Evolutionary conservation across 2,113 vertebrate species (phyloP), one percentile per base, ranked within the genome.

Genomic region (Sminthopsis crassicaudata): DNA sequence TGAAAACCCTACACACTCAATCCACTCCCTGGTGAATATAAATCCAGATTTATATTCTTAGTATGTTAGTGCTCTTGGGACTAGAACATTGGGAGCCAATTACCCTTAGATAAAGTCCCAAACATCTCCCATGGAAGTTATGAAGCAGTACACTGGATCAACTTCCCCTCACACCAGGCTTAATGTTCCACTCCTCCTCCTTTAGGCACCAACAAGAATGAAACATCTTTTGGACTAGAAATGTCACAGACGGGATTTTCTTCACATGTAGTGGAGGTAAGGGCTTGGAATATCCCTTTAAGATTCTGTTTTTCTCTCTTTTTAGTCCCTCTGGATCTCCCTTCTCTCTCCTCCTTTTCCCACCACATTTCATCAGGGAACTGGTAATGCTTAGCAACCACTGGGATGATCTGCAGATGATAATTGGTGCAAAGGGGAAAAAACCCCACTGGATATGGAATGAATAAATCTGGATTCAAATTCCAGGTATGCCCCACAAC

Each of bases 231-330:
- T 11, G 99, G 99, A 3, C 97, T 99, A 94, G 99, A 99, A 97
- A 99, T 99, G 99, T 99, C 99, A 9, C 99, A 99, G 98, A 99
- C 99, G 0, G 99, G 99, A n/a, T 99, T 99, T 97, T 99, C 99
- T 90, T 99, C 99, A 0, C 99, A 99, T 2, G 98, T 99, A 54
- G 99, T 99, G 46, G 99, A 99, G 99, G 99, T 99, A 98, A 99
- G 8, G 0, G 8, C 1, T 2, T 27, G 6, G 8, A 46, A 60
- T 0, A 0, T n/a, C 27, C 50, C 30, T 46, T 57, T 27, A 6
- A 46, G 51, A 12, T 52, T 93, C 84, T 91, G 23, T 54, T 53
- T 11, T 23, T 16, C 14, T 8, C 52, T 51, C 24, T 91, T n/a
- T 60, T 53, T 91, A 46, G 24, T 90, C 76, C 89, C 89, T 54